A percentile compares a stretch with the other conserved stretches of the same genome.
Evolutionary conservation across 2,888 invertebrate species (phyloP).

Genomic region (Drosophila paranaensis): DNA sequence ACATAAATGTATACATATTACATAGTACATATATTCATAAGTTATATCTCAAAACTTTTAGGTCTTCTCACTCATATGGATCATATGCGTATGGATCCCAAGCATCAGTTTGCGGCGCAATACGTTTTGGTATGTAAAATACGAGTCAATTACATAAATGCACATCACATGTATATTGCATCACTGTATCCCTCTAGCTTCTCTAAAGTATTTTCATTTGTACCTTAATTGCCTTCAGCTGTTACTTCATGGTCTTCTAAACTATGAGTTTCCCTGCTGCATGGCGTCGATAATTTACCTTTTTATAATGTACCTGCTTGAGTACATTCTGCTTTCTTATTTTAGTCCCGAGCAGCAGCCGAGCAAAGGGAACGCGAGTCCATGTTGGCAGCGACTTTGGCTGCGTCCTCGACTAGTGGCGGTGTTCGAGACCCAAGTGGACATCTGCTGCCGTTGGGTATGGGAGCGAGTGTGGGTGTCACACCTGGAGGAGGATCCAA

Average conservation of each 20-base stretch:
- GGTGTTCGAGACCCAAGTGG: constrained; percentile 46
- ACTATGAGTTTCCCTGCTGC: too few relatives aligned
- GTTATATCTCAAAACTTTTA: constrained; percentile 78
- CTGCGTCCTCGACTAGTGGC: constrained; percentile 82
- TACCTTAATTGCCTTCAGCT: too few relatives aligned
- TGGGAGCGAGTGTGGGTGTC: neutral
- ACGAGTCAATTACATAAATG: too few relatives aligned
- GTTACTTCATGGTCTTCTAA: neutral
- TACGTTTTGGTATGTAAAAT: constrained; percentile 88
- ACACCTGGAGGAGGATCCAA: constrained; percentile 85
- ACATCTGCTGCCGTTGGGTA: constrained; percentile 53
- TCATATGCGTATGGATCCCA: constrained; percentile 98
- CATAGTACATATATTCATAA: constrained; percentile 39
- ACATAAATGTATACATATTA: too few relatives aligned
- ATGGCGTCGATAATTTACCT: too few relatives aligned
- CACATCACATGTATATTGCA: too few relatives aligned
- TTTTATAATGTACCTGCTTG: too few relatives aligned
- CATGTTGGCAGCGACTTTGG: constrained; percentile 88
- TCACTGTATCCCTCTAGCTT: too few relatives aligned
- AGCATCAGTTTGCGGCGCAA: constrained; percentile 97
- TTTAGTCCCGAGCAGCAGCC: constrained; percentile 89
- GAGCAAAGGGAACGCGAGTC: constrained; percentile 94
- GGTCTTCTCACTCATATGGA: constrained; percentile 97
- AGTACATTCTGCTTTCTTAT: neutral
- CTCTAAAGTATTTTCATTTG: neutral